Conservation (phyloP, 2,113 vertebrate genomes). For the Hassar affinis region DNA sequence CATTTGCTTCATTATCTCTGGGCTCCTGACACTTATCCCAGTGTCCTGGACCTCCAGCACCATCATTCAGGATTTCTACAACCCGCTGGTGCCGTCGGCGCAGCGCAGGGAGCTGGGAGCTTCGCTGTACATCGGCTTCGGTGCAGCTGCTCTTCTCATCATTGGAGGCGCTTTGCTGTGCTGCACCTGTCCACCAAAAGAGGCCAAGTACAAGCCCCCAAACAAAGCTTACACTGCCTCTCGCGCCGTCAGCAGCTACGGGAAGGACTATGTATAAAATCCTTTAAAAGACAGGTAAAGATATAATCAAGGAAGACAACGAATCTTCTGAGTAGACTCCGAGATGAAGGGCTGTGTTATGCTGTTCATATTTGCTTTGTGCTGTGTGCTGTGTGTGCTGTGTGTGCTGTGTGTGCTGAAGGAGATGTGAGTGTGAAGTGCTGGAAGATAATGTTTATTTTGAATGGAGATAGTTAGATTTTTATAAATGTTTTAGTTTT, state of each 20-base stretch:
- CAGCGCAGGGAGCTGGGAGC: constrained; percentile 74
- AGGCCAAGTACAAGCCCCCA: constrained; percentile 69
- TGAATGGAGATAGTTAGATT: background rate
- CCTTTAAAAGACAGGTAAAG: constrained; percentile 27
- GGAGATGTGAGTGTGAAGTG: background rate
- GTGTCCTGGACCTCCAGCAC: constrained; percentile 69
- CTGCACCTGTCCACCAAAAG: constrained; percentile 71
- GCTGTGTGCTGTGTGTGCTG: constrained; percentile 13
- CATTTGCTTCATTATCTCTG: constrained; percentile 67
- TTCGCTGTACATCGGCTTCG: constrained; percentile 74
- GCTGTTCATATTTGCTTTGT: constrained; percentile 54
- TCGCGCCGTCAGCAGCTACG: constrained; percentile 65
- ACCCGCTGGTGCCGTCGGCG: constrained; percentile 41
- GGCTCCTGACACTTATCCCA: constrained; percentile 71
- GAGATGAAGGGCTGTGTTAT: constrained; percentile 67
- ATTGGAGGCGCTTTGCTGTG: constrained; percentile 75
- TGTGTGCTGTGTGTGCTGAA: constrained; percentile 7
- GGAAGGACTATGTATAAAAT: constrained; percentile 77
- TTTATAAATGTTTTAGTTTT: constrained; percentile 3
- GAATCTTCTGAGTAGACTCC: constrained; percentile 65
- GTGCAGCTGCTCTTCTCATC: constrained; percentile 63
- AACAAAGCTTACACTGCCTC: constrained; percentile 72
- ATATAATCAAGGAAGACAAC: background rate
- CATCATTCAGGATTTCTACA: constrained; percentile 71
- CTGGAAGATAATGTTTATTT: background rate